Conservation (phyloP, 2,797 vertebrate species). For the Myotis vivesi region DNA sequence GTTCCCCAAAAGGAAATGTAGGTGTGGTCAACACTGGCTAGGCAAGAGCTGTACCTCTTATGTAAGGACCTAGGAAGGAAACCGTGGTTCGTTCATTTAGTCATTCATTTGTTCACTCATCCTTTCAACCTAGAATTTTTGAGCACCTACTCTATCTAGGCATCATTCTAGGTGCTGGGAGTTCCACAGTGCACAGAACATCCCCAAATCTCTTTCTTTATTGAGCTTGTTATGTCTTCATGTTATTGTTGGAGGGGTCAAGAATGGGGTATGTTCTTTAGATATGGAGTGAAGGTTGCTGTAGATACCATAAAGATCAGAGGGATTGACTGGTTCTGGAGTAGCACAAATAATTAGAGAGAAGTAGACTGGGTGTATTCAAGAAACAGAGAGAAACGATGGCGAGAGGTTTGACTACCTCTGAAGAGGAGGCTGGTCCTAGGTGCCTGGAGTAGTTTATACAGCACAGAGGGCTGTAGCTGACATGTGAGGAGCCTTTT, state of each 20-base stretch:
- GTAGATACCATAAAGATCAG: background rate
- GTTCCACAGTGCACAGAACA: background rate
- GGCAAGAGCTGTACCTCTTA: background rate
- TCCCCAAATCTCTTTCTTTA: background rate
- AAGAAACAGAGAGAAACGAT: background rate
- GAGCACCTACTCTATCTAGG: background rate
- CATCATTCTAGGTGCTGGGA: background rate
- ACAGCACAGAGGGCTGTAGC: background rate
- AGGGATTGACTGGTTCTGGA: background rate
- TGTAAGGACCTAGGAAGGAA: background rate
- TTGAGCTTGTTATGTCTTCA: background rate
- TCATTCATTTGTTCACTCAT: background rate
- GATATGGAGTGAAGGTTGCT: constrained; percentile 31
- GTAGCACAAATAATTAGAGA: background rate
- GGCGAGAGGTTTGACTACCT: background rate
- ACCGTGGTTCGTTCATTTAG: background rate
- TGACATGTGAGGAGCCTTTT: background rate
- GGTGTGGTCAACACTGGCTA: background rate
- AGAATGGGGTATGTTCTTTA: background rate
- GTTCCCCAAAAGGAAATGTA: background rate
- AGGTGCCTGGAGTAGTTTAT: background rate
- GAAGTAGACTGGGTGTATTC: background rate
- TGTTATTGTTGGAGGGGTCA: background rate
- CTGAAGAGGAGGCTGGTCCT: background rate
- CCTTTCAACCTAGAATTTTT: background rate